phyloP scores from a whole-genome alignment of 2,797 vertebrate species.

The Vireo griseus region DNA sequence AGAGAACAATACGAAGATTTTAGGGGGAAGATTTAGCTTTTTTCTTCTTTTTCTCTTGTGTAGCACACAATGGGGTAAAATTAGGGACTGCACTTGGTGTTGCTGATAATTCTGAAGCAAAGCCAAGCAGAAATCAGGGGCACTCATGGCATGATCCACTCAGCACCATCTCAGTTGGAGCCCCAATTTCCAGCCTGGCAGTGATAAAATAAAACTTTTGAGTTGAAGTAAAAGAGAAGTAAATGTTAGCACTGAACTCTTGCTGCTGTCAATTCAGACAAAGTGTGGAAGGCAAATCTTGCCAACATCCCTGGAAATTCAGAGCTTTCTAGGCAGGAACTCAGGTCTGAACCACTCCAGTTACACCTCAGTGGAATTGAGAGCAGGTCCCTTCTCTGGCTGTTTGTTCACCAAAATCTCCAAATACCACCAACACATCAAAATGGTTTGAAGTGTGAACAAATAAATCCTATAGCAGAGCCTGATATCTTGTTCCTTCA shows the following conservation, averaged over 20 bases:
- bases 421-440: not conserved
- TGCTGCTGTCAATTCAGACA: not conserved
- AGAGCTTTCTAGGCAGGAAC: not conserved
- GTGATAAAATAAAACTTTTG: not conserved
- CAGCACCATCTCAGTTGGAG: not conserved
- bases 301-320: not conserved
- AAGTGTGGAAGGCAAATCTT: not conserved
- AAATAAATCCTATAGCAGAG: not conserved
- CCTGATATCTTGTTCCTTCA: not conserved
- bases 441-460: not conserved
- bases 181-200: not conserved
- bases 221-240: not conserved
- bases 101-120: not conserved
- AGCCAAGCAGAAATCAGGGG: not conserved
- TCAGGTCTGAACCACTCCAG: not conserved
- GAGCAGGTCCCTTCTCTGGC: not conserved
- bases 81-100: no score
- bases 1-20: not conserved
- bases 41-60: not conserved
- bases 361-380: not conserved
- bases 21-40: not conserved
- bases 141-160: not conserved
- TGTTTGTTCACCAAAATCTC: not conserved
- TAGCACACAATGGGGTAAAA: not conserved
- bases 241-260: not conserved